phyloP scores from a whole-genome alignment of 2,113 vertebrate species.

The Microcebus murinus region DNA sequence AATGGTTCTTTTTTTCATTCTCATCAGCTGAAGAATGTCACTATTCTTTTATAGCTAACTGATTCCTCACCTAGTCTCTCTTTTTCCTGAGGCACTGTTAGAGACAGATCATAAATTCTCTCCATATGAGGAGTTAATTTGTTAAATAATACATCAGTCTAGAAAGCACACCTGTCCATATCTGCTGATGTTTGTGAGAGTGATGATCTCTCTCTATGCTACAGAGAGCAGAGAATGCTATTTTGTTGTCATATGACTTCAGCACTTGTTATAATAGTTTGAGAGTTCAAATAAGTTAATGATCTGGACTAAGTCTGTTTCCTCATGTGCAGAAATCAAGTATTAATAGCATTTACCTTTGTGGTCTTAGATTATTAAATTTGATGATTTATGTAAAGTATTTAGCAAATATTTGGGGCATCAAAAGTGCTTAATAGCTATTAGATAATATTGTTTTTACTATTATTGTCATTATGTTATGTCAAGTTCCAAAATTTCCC shows the following conservation, averaged over 20 bases:
- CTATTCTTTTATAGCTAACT: background rate
- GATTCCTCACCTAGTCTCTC: background rate
- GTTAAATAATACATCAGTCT: background rate
- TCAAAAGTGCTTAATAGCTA: background rate
- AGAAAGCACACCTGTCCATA: background rate
- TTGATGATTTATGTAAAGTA: background rate
- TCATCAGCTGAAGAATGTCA: background rate
- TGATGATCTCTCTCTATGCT: too few species aligned
- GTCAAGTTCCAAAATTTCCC: background rate
- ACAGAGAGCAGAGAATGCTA: background rate
- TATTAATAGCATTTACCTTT: background rate
- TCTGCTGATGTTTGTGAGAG: background rate
- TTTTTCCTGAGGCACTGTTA: background rate
- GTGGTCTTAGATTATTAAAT: background rate
- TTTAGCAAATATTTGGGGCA: background rate
- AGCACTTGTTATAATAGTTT: background rate
- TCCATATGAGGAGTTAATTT: background rate
- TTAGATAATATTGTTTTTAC: background rate
- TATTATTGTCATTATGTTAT: background rate
- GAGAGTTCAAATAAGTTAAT: background rate
- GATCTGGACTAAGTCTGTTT: background rate
- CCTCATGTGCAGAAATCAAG: background rate
- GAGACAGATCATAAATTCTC: background rate
- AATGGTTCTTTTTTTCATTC: background rate
- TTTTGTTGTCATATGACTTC: background rate